Conservation (phyloP, 30 jellyfish, hydroid and myxozoan species). For the Mastigias papua region DNA sequence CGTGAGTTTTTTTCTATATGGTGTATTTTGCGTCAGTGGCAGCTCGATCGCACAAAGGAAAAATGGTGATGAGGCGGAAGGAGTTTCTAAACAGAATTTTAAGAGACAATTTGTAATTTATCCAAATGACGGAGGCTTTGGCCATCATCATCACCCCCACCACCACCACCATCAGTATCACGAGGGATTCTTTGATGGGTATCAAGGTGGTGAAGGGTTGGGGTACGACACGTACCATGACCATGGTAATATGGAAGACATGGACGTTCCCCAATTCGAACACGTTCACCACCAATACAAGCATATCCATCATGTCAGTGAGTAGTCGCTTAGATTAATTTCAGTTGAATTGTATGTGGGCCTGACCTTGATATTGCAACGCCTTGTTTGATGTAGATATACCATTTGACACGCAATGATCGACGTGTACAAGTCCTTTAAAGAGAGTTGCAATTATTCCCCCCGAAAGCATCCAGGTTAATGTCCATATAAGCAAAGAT, state of each 20-base stretch:
- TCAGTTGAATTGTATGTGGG: too few species aligned
- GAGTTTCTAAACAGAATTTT: slow-evolving; percentile 35
- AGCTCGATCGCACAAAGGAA: slow-evolving; percentile 43
- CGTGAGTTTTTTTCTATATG: background rate
- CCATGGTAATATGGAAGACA: slow-evolving; percentile 52
- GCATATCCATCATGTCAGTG: slow-evolving; percentile 87
- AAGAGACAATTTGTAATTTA: slow-evolving; percentile 89
- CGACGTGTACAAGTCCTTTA: too few species aligned
- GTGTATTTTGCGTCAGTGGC: background rate
- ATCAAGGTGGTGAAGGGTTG: slow-evolving; percentile 39
- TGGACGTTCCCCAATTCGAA: slow-evolving; percentile 67
- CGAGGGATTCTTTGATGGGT: slow-evolving; percentile 42
- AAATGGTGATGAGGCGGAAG: background rate
- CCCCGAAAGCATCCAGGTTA: too few species aligned
- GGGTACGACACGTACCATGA: slow-evolving; percentile 50
- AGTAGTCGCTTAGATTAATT: slow-evolving; percentile 9
- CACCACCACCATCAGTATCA: slow-evolving; percentile 37
- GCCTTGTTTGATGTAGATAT: too few species aligned
- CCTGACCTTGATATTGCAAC: too few species aligned
- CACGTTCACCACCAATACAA: slow-evolving; percentile 84
- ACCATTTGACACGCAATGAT: too few species aligned
- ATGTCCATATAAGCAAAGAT: too few species aligned
- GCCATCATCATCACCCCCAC: slow-evolving; percentile 70
- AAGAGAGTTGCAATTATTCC: too few species aligned
- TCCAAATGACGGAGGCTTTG: slow-evolving; percentile 84